Conservation (phyloP, 2,888 invertebrate genomes). For the Nephrotoma appendiculata region DNA sequence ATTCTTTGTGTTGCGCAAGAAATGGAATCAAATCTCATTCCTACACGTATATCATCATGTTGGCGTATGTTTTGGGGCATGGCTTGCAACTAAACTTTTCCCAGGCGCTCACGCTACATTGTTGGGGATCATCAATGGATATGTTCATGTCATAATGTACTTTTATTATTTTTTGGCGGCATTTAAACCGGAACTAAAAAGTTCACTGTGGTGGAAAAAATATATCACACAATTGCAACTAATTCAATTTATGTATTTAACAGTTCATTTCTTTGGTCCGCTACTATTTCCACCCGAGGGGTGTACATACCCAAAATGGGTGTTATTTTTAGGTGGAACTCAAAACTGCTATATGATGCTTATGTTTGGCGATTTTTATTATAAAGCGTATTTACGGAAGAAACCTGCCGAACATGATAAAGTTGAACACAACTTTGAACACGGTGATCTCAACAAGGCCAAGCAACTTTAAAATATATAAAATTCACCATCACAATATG, state of each 20-base stretch:
- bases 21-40: constrained; percentile 48
- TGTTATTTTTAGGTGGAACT: constrained; percentile 39
- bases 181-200: constrained; percentile 49
- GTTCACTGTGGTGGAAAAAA: constrained; percentile 71
- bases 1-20: constrained; percentile 56
- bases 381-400: constrained; percentile 37
- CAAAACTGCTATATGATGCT: constrained; percentile 51
- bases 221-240: constrained; percentile 74
- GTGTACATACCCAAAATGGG: constrained; percentile 45
- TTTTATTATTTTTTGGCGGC: constrained; percentile 65
- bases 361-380: constrained; percentile 53
- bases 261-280: constrained; percentile 38
- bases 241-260: constrained; percentile 46
- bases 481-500: not conserved
- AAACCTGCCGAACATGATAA: not conserved
- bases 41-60: constrained; percentile 58
- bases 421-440: not conserved
- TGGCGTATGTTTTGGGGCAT: constrained; percentile 49
- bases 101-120: constrained; percentile 50
- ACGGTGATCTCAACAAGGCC: not conserved
- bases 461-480: not conserved
- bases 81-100: constrained; percentile 13
- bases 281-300: constrained; percentile 28
- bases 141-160: constrained; percentile 74
- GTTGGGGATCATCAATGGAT: constrained; percentile 52